Evolutionary conservation across 2,888 invertebrate species (phyloP).

Genomic region (Amaurobius ferox): DNA sequence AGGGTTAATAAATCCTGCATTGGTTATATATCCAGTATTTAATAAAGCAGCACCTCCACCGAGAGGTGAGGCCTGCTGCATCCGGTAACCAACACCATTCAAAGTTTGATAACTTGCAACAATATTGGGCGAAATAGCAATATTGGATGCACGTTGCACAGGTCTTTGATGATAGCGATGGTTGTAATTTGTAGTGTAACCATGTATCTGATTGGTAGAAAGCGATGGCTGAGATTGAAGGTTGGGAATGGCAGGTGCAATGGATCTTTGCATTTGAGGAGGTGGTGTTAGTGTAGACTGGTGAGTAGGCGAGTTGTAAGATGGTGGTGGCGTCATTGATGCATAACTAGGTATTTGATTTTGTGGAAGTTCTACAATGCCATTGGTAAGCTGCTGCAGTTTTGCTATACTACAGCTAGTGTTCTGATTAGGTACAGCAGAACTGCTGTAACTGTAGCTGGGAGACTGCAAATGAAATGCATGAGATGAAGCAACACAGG

Average conservation of each 20-base stretch:
- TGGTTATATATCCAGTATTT: constrained; percentile 82
- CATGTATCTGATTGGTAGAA: constrained; percentile 74
- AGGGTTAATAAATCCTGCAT: constrained; percentile 86
- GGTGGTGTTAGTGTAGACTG: constrained; percentile 76
- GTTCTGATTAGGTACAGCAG: constrained; percentile 75
- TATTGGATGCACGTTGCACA: constrained; percentile 79
- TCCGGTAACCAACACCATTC: constrained; percentile 86
- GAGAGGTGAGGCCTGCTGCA: constrained; percentile 80
- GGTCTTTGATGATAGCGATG: constrained; percentile 70
- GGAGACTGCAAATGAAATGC: constrained; percentile 74
- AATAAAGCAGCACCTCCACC: constrained; percentile 77
- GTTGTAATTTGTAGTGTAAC: constrained; percentile 76
- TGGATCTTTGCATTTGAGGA: constrained; percentile 72
- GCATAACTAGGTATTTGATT: constrained; percentile 82
- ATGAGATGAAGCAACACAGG: constrained; percentile 69
- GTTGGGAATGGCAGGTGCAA: constrained; percentile 75
- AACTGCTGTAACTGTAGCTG: constrained; percentile 66
- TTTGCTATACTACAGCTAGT: constrained; percentile 90
- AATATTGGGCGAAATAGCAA: constrained; percentile 85
- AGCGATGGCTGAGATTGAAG: constrained; percentile 75
- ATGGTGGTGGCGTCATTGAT: constrained; percentile 82
- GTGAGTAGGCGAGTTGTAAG: constrained; percentile 78
- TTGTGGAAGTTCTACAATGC: constrained; percentile 82
- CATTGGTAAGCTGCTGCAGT: constrained; percentile 94
- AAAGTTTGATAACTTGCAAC: constrained; percentile 86